A percentile compares a stretch with the other conserved stretches of the same genome.
Conservation (phyloP, 2,797 vertebrate genomes). For the Arrhamphus sclerolepis region DNA sequence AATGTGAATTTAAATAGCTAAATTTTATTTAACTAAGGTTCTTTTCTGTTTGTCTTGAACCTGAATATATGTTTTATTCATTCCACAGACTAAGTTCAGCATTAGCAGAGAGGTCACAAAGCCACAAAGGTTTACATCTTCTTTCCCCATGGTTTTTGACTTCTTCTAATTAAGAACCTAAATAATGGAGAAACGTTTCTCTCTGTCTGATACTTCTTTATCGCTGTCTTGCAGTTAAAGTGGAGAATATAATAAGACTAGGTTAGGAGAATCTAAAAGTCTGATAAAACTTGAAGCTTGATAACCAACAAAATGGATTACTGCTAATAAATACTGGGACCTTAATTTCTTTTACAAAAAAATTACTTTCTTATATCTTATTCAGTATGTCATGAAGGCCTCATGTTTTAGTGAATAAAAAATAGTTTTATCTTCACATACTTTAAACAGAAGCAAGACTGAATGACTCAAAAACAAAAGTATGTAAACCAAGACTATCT, state of each 20-base stretch:
- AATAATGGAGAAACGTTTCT: background rate
- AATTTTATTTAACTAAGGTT: background rate
- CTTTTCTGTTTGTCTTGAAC: background rate
- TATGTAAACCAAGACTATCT: background rate
- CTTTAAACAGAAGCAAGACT: background rate
- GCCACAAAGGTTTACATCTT: background rate
- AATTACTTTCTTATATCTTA: no score
- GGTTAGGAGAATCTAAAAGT: background rate
- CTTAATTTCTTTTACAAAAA: no score
- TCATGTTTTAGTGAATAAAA: no score
- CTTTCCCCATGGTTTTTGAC: background rate
- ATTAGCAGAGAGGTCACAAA: background rate
- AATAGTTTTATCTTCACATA: no score
- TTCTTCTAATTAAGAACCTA: background rate
- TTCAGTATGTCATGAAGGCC: no score
- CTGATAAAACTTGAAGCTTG: background rate
- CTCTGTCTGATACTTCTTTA: background rate
- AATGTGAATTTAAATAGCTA: no score
- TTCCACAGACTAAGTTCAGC: background rate
- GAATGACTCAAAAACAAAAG: no score
- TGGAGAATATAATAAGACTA: background rate
- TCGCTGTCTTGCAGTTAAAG: background rate
- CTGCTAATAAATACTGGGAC: no score
- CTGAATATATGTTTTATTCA: background rate
- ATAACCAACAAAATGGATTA: no score